phyloP scores from a whole-genome alignment of 2,113 vertebrate species.

The Chaenocephalus aceratus region DNA sequence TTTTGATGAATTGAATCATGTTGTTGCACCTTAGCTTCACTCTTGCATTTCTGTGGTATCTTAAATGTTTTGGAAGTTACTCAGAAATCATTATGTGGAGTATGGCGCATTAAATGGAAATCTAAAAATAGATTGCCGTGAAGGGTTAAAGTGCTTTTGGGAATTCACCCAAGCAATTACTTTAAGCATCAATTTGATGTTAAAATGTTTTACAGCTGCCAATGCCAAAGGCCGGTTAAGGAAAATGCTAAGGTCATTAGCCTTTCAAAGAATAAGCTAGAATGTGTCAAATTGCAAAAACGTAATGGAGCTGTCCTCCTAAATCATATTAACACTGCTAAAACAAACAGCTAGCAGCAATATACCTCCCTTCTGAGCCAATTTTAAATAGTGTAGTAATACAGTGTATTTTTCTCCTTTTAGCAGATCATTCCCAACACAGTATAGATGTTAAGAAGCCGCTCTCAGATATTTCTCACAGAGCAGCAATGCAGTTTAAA shows the following conservation, averaged over 20 bases:
- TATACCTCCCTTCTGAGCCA: conserved; percentile 23
- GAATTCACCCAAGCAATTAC: conserved; percentile 76
- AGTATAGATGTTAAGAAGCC: not conserved
- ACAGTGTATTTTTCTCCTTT: conserved; percentile 31
- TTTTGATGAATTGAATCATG: conserved; percentile 32
- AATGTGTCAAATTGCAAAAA: conserved; percentile 60
- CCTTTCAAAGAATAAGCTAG: conserved; percentile 53
- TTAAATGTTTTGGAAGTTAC: conserved; percentile 54
- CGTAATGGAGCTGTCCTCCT: conserved; percentile 67
- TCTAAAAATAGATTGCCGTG: conserved; percentile 42
- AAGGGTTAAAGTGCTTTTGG: conserved; percentile 63
- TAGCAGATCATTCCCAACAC: conserved; percentile 10
- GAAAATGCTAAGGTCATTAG: conserved; percentile 72
- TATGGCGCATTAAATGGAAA: conserved; percentile 62
- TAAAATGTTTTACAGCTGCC: conserved; percentile 71
- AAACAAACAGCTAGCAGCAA: conserved; percentile 67
- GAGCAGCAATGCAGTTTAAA: conserved; percentile 35
- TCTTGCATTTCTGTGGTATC: conserved; percentile 5
- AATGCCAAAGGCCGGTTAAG: conserved; percentile 64
- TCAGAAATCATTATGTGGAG: conserved; percentile 40
- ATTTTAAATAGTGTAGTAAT: conserved; percentile 34
- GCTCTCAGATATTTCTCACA: conserved; percentile 37
- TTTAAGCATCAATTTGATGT: conserved; percentile 70
- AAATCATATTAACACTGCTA: conserved; percentile 61
- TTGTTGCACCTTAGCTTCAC: conserved; percentile 20